Base-by-base conservation (phyloP, 1,140 invertebrate species). In the Diuraphis noxia region DNA sequence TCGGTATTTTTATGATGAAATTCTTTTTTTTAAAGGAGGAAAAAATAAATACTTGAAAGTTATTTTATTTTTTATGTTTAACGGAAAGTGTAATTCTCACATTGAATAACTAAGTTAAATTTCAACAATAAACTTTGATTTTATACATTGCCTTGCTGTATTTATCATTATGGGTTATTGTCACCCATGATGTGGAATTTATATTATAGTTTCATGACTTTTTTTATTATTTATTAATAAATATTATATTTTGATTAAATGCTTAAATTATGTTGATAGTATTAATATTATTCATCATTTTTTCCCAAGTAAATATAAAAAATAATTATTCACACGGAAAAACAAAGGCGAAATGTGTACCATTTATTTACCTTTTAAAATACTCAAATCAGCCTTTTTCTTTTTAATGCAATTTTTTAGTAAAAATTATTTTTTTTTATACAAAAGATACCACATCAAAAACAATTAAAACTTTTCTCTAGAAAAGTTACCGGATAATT, bases 261-360 rank as follows among this genome's bases (percentile, higher is more conserved):
- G 30, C 30, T 43, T n/a, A 43, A 43, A 19, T 41, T 41, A 63
- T 30, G 30, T 30, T 30, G 10, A 30, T 6, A 72, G 1, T 72
- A n/a, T 72, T 72, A 17, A n/a, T n/a, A n/a, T n/a, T 72, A n/a
- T n/a, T 72, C 56, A 72, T 72, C n/a, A n/a, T n/a, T n/a, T n/a
- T n/a, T 72, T 1, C 56, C 13, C 56, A 17, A 72, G 13, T 72
- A 10, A 13, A 30, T 82, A 82, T 2, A 86, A 86, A 86, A 86
- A 49, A 19, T 84, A 87, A 38, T 56, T 85, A 9, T 46, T 46
- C n/a, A 23, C 23, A 34, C 19, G 40, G 21, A 0, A 88, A 40
- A 63, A 88, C 17, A 88, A 87, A 88, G 86, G 86, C 86, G 86
- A 88, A 88, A 46, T 88, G 86, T 88, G 86, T 88, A 88, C 86